Base-by-base conservation (phyloP, 2,888 invertebrate species). In the Mythimna impura region DNA sequence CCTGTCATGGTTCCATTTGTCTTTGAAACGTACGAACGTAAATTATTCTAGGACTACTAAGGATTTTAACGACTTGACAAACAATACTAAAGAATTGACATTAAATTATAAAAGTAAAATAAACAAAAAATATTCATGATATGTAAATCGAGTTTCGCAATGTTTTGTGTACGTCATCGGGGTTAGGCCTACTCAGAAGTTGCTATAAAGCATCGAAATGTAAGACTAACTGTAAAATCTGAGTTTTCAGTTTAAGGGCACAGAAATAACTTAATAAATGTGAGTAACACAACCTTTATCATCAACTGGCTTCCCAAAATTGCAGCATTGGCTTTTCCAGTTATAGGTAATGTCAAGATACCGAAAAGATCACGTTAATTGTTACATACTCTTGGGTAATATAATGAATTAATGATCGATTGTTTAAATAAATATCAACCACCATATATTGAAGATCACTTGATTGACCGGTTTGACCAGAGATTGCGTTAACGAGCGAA, bases 331-430 rank as follows among this genome's bases (percentile, higher is more conserved):
- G 17, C 30, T n/a, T 62, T 55, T 73, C 9, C 62, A 78, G 54
- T 58, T 47, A 64, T 22, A 47, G 20, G 10, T 25, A 50, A 22
- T 20, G 30, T 43, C 65, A 52, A 72, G 4, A 25, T 66, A 34
- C 30, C 52, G 5, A 43, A 62, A 78, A 47, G 14, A 63, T 72
- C 22, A 58, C 20, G 36, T 36, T 63, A 73, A 77, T 71, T 64
- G 20, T 60, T 30, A 34, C 9, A 36, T 0, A 22, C 1, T 1
- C 6, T 62, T 54, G 40, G 8, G 61, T 50, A 66, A 62, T 22
- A 30, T 10, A 50, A 22, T n/a, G n/a, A n/a, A n/a, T n/a, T n/a
- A n/a, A n/a, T 78, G 43, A 20, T 0, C 3, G 30, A 30, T 47
- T n/a, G 22, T 36, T 40, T 61, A 57, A 65, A n/a, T 36, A 64